These are phyloP conservation scores for Platalea minor DNA, from an alignment of 2,797 vertebrate genomes.

Conservation along the genomic window DNA sequence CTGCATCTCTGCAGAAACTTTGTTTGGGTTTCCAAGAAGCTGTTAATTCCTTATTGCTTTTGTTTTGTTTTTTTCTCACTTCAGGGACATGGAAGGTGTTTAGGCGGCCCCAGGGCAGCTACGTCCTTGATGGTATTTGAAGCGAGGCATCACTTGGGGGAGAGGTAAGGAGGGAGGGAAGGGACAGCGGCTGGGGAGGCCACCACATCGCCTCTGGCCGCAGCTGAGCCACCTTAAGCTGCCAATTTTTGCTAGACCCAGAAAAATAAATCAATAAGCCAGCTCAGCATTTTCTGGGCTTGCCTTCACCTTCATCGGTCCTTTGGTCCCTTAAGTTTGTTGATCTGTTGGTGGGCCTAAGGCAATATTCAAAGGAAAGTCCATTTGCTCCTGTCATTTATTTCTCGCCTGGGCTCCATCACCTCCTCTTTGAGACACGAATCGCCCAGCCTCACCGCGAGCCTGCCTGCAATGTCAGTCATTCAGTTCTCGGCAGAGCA, in stretches of 20 bases:
- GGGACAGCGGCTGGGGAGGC: fast-evolving
- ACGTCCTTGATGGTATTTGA: neutral
- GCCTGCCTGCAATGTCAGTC: neutral
- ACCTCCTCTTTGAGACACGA: neutral
- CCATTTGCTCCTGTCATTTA: neutral
- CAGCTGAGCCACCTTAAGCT: neutral
- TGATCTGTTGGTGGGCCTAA: neutral
- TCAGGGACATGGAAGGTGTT: neutral
- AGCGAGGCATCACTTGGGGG: neutral
- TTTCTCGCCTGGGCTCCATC: neutral
- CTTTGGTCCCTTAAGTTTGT: neutral
- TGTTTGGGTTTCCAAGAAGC: slow-evolving; percentile 21
- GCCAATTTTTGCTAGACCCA: neutral
- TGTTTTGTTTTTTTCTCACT: neutral
- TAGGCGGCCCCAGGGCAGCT: neutral
- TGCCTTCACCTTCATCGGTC: neutral
- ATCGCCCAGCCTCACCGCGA: neutral
- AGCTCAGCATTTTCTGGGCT: neutral
- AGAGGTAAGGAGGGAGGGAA: neutral
- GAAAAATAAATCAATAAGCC: neutral
- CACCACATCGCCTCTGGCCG: fast-evolving
- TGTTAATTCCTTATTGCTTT: neutral
- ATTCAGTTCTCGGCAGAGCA: neutral
- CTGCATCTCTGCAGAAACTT: neutral
- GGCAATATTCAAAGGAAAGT: neutral